Conservation (phyloP, 2,113 vertebrate genomes). For the Cebus imitator region DNA sequence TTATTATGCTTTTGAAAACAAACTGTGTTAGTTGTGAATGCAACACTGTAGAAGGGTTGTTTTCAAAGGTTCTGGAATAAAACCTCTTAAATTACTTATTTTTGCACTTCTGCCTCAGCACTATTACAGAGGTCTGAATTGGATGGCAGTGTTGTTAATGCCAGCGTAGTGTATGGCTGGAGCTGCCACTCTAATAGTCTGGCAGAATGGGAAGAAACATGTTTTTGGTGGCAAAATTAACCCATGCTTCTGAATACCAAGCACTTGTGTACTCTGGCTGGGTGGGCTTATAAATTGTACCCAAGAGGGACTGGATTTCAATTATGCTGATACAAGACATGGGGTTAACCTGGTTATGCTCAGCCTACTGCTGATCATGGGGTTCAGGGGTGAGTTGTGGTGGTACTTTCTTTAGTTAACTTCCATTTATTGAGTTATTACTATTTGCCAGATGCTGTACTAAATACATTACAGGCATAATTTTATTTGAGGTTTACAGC, state of each 20-base stretch:
- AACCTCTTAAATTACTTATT: neutral
- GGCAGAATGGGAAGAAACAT: neutral
- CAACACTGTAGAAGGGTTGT: neutral
- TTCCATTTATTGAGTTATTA: neutral
- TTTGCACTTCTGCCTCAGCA: neutral
- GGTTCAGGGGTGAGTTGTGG: neutral
- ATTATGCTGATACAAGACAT: neutral
- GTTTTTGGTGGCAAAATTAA: neutral
- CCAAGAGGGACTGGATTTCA: neutral
- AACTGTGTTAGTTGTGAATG: neutral
- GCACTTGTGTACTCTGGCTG: neutral
- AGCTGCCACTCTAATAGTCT: neutral
- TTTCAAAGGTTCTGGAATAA: constrained; percentile 21
- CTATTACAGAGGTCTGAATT: neutral
- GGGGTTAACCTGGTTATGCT: neutral
- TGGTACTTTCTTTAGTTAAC: neutral
- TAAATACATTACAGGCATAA: neutral
- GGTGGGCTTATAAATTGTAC: neutral
- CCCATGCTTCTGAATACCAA: neutral
- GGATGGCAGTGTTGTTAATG: neutral
- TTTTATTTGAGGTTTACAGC: neutral
- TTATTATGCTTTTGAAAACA: neutral
- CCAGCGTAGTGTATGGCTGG: neutral
- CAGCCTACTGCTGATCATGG: neutral
- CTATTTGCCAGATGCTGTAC: neutral